A percentile compares a stretch with the other conserved stretches of the same genome.
Conservation (phyloP, 1,140 invertebrate genomes). For the Listronotus bonariensis region DNA sequence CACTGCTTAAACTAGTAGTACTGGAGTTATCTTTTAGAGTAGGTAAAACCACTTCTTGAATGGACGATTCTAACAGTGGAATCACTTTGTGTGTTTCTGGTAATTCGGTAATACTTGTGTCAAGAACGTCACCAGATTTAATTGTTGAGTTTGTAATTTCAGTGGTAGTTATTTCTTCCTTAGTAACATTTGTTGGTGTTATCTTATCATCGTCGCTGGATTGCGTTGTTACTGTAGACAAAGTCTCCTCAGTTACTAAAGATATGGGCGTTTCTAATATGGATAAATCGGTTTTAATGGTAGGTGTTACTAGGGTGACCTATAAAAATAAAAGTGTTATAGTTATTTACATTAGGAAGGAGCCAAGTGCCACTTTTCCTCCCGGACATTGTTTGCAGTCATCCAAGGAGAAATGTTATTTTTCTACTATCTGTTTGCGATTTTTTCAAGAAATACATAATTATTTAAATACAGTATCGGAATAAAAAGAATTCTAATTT, state of each 20-base stretch:
- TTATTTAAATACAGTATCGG: too few relatives aligned
- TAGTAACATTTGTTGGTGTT: conserved; percentile 11
- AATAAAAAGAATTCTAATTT: too few relatives aligned
- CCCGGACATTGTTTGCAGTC: too few relatives aligned
- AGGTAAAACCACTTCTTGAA: conserved; percentile 44
- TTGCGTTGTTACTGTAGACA: not conserved
- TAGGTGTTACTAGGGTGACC: conserved; percentile 39
- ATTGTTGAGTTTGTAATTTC: not conserved
- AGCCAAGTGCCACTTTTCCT: too few relatives aligned
- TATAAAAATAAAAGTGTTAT: conserved; percentile 5
- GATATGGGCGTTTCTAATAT: conserved; percentile 31
- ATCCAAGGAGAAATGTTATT: not conserved
- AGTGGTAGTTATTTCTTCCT: conserved; percentile 1
- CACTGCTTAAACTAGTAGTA: conserved; percentile 30
- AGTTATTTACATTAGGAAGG: too few relatives aligned
- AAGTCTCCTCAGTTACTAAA: conserved; percentile 17
- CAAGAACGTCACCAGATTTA: not conserved
- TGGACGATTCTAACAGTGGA: conserved; percentile 47
- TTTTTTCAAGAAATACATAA: too few relatives aligned
- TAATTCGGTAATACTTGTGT: conserved; percentile 7
- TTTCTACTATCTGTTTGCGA: not conserved
- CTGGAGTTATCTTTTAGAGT: conserved; percentile 38
- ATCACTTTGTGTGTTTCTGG: conserved; percentile 20
- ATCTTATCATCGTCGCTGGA: not conserved
- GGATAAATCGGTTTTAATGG: conserved; percentile 28